phyloP scores from a whole-genome alignment of 1,140 invertebrate species.

The Littorina saxatilis region DNA sequence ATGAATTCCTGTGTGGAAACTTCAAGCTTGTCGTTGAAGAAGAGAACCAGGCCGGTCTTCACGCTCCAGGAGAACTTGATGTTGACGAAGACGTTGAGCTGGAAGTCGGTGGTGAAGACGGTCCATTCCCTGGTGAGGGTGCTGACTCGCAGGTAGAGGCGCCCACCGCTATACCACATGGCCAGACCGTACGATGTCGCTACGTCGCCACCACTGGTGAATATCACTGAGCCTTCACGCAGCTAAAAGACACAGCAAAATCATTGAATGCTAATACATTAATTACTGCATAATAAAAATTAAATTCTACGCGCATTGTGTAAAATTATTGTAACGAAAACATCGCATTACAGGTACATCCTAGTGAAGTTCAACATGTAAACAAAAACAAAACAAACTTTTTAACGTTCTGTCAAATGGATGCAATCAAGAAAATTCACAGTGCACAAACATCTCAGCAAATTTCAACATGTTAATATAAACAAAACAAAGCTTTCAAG shows the following conservation, averaged over 20 bases:
- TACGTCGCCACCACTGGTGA: constrained; percentile 53
- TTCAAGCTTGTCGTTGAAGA: constrained; percentile 37
- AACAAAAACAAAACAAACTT: too few relatives aligned
- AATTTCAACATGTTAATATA: too few relatives aligned
- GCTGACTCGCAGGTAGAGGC: constrained; percentile 53
- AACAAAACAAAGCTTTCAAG: too few relatives aligned
- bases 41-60: constrained; percentile 47
- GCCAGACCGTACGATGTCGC: constrained; percentile 47
- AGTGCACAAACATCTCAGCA: too few relatives aligned
- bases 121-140: constrained; percentile 59
- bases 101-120: constrained; percentile 39
- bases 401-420: too few relatives aligned
- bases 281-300: too few relatives aligned
- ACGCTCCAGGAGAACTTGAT: constrained; percentile 60
- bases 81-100: constrained; percentile 42
- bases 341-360: too few relatives aligned
- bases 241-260: constrained; percentile 1
- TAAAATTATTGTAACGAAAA: too few relatives aligned
- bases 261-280: too few relatives aligned
- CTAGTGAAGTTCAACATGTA: too few relatives aligned
- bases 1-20: not conserved
- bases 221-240: constrained; percentile 41
- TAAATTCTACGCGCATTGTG: too few relatives aligned
- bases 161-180: constrained; percentile 48
- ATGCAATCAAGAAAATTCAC: not conserved